Percentiles rank a stretch among this genome's conserved stretches.
Conservation (phyloP, 2,797 vertebrate genomes). For the Synanceia verrucosa region DNA sequence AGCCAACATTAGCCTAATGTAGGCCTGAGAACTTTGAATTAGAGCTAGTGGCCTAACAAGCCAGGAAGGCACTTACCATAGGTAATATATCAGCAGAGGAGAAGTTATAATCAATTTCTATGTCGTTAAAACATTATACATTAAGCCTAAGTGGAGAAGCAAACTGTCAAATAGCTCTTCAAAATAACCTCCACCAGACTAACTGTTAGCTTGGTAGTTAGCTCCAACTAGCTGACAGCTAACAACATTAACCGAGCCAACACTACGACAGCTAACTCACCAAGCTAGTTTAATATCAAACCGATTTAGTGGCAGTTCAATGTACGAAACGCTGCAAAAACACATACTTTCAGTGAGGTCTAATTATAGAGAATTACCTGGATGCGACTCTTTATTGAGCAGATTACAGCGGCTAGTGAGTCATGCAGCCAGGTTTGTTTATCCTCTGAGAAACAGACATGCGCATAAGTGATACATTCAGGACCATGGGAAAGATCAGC, state of each 20-base stretch:
- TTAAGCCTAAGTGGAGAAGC: not conserved
- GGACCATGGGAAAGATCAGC: fast-evolving
- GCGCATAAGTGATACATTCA: constrained; percentile 7
- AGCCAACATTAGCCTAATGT: not conserved
- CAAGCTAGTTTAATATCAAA: not conserved
- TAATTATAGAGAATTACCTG: constrained; percentile 11
- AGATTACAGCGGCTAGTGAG: not conserved
- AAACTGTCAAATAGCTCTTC: not conserved
- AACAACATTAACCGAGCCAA: not conserved
- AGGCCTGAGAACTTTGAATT: not conserved
- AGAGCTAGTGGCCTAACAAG: too few relatives aligned
- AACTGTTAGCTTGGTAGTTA: not conserved
- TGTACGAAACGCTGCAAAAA: not conserved
- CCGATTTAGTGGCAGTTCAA: too few relatives aligned
- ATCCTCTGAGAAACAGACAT: constrained; percentile 13
- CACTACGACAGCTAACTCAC: not conserved
- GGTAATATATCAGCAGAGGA: not conserved
- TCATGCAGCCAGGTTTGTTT: constrained; percentile 16
- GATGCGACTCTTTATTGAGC: constrained; percentile 1
- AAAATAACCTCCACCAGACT: not conserved
- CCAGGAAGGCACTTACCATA: not conserved
- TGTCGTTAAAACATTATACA: not conserved
- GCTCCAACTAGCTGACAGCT: not conserved
- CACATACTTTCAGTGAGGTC: not conserved
- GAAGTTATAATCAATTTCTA: not conserved